phyloP scores from a whole-genome alignment of 2,797 vertebrate genomes.

The Clangula hyemalis region DNA sequence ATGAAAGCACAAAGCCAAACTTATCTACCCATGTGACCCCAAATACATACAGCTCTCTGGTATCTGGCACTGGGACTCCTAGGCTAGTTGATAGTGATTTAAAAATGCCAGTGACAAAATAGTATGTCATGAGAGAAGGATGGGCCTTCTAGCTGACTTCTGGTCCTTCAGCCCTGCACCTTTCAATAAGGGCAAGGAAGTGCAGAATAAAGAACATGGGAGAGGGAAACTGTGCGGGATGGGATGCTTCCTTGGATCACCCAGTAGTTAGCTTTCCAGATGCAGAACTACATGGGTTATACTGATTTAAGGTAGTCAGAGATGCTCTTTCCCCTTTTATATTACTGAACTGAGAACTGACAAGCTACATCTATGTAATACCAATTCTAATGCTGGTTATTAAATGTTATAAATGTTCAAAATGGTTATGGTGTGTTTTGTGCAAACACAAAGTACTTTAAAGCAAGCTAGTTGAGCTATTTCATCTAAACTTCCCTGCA shows the following conservation, averaged over 20 bases:
- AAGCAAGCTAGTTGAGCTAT: not conserved
- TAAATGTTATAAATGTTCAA: not conserved
- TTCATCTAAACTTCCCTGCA: not conserved
- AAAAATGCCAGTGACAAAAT: not conserved
- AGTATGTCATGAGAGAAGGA: not conserved
- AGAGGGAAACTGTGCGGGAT: not conserved
- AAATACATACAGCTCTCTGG: not conserved
- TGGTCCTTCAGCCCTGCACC: not conserved
- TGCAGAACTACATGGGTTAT: not conserved
- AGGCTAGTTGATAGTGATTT: not conserved
- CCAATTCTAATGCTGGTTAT: not conserved
- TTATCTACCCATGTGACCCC: not conserved
- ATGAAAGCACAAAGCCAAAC: not conserved
- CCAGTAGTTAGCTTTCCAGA: not conserved
- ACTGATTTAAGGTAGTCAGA: not conserved
- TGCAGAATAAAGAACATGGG: not conserved
- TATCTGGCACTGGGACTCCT: not conserved
- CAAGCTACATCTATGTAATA: not conserved
- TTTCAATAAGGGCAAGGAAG: not conserved
- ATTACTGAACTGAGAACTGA: accelerated
- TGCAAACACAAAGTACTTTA: not conserved
- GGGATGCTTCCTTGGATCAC: not conserved
- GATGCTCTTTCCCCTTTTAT: not conserved
- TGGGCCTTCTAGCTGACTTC: not conserved
- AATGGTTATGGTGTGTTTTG: not conserved